Conservation (phyloP, 2,113 vertebrate species). For the Neotoma lepida region DNA sequence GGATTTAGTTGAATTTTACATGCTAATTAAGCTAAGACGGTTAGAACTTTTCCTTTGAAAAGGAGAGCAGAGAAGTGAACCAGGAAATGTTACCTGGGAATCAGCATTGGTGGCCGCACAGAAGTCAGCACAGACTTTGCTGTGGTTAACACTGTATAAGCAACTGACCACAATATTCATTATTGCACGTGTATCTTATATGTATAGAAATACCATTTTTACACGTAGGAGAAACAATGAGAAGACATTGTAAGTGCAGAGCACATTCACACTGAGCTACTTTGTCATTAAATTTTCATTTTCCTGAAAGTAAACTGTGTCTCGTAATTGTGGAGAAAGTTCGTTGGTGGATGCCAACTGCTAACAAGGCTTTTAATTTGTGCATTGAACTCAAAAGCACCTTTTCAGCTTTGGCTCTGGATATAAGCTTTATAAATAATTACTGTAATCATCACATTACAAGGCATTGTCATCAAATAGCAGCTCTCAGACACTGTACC, state of each 20-base stretch:
- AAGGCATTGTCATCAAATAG: slow-evolving; percentile 13
- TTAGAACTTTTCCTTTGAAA: background rate
- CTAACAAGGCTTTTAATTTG: slow-evolving; percentile 45
- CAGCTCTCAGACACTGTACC: background rate
- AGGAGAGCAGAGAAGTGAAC: background rate
- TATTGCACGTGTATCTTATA: background rate
- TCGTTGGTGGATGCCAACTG: background rate
- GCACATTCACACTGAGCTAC: background rate
- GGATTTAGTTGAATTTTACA: slow-evolving; percentile 19
- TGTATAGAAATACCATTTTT: background rate
- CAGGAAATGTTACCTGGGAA: background rate
- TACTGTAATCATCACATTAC: slow-evolving; percentile 60
- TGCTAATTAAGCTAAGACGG: background rate
- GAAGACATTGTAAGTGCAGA: slow-evolving; percentile 2
- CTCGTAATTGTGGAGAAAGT: slow-evolving; percentile 31
- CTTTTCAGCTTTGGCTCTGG: slow-evolving; percentile 54
- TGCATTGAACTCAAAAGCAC: slow-evolving; percentile 65
- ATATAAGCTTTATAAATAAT: slow-evolving; percentile 68
- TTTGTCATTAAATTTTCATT: slow-evolving; percentile 51
- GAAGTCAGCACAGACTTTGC: background rate
- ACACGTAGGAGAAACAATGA: background rate
- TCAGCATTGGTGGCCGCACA: background rate
- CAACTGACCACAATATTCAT: background rate
- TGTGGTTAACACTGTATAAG: background rate
- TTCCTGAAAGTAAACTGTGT: background rate